A percentile compares a stretch with the other conserved stretches of the same genome.
phyloP scores from a whole-genome alignment of 2,888 invertebrate species.

The Polylopha cassiicola region DNA sequence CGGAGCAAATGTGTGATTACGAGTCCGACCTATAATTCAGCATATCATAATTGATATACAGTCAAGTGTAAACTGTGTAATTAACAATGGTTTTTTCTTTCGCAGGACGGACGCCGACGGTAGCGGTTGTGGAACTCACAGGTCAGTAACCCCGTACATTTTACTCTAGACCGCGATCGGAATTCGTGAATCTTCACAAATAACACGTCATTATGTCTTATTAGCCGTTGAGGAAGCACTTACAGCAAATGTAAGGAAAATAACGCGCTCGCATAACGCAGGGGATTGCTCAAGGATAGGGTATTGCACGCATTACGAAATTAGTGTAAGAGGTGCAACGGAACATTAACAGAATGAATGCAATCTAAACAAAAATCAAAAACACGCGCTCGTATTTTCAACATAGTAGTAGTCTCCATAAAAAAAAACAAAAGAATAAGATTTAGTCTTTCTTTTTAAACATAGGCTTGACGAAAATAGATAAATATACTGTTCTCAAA shows the following conservation, averaged over 20 bases:
- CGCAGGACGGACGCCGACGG: conserved; percentile 58
- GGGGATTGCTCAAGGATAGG: conserved; percentile 54
- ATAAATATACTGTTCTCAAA: too few species aligned
- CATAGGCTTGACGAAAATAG: too few species aligned
- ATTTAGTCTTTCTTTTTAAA: too few species aligned
- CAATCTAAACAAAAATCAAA: conserved; percentile 13
- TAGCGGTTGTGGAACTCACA: conserved; percentile 55
- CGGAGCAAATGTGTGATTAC: conserved; percentile 43
- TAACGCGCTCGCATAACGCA: conserved; percentile 53
- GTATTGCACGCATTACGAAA: conserved; percentile 58
- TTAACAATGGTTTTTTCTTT: conserved; percentile 57
- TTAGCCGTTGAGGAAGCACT: conserved; percentile 70
- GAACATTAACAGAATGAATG: conserved; percentile 21
- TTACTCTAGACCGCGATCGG: conserved; percentile 55
- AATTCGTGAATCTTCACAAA: conserved; percentile 73
- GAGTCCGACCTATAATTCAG: conserved; percentile 48
- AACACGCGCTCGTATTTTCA: conserved; percentile 4
- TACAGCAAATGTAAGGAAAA: conserved; percentile 66
- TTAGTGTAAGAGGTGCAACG: conserved; percentile 37
- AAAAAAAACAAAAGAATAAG: conserved; percentile 1
- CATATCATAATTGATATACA: conserved; percentile 54
- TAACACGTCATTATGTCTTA: conserved; percentile 71
- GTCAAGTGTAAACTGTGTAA: conserved; percentile 53
- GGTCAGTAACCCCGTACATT: conserved; percentile 67
- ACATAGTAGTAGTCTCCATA: conserved; percentile 3